phyloP scores from a whole-genome alignment of 2,113 vertebrate genomes.

The Neodontobutis hainanensis region DNA sequence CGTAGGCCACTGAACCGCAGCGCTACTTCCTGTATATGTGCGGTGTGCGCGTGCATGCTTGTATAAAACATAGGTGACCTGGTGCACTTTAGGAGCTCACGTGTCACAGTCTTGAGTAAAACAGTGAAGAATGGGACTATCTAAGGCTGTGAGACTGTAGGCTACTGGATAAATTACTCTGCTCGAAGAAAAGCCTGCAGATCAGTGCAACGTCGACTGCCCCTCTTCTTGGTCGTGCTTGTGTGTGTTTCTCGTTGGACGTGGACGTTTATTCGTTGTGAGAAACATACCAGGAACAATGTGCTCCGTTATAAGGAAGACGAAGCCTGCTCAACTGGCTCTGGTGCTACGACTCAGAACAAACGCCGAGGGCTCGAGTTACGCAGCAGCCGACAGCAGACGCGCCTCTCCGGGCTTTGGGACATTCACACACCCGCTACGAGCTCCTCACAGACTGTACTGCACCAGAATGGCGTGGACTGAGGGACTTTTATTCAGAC shows the following conservation, averaged over 20 bases:
- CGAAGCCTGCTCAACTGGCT: neutral
- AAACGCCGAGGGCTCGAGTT: slow-evolving; percentile 28
- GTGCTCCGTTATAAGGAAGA: slow-evolving; percentile 46
- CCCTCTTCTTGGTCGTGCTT: neutral
- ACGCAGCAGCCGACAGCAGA: neutral
- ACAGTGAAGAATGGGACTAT: neutral
- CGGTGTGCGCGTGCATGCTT: neutral
- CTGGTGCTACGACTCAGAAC: slow-evolving; percentile 32
- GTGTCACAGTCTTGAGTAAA: neutral
- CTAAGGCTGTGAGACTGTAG: neutral
- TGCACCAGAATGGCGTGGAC: slow-evolving; percentile 52
- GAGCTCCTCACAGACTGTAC: slow-evolving; percentile 12
- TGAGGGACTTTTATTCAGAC: slow-evolving; percentile 71
- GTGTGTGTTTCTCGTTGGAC: neutral
- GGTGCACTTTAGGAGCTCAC: neutral
- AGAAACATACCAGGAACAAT: slow-evolving; percentile 15
- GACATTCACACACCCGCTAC: neutral
- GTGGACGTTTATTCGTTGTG: neutral
- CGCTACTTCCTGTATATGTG: neutral
- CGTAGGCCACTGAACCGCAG: slow-evolving; percentile 12
- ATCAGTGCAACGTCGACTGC: neutral
- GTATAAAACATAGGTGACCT: neutral
- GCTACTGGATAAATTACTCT: neutral
- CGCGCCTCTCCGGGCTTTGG: neutral
- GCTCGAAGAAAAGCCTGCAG: neutral